phyloP scores from a whole-genome alignment of 2,797 vertebrate genomes.

The Gallirallus australis region DNA sequence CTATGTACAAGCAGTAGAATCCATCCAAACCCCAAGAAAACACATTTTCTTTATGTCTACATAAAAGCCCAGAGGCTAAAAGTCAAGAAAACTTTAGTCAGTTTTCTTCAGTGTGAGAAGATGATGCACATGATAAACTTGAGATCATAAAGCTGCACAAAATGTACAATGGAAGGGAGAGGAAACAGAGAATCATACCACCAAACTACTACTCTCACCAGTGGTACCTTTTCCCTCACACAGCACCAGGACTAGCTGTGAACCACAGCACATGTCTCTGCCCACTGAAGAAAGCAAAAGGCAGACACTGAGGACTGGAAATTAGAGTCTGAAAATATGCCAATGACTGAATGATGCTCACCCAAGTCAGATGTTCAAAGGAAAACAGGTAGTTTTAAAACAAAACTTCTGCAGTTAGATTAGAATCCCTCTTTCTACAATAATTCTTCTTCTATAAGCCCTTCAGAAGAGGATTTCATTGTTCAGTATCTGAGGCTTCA shows the following conservation, averaged over 20 bases:
- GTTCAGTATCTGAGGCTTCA: background rate
- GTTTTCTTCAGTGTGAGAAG: background rate
- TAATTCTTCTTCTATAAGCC: background rate
- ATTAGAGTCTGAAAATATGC: background rate
- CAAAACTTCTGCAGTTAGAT: background rate
- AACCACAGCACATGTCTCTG: background rate
- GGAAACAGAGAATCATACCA: background rate
- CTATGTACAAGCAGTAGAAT: background rate
- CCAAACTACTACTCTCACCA: background rate
- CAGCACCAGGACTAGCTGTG: background rate
- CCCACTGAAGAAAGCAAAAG: background rate
- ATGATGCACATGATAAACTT: accelerated
- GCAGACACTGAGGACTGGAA: background rate
- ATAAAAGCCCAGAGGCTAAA: background rate
- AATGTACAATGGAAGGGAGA: background rate
- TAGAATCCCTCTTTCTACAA: background rate
- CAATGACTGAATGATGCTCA: background rate
- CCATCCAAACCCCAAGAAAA: background rate
- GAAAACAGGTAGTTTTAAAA: background rate
- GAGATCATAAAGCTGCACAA: background rate
- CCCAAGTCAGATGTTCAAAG: background rate
- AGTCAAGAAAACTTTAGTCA: background rate
- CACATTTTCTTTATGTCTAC: background rate
- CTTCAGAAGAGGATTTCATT: background rate
- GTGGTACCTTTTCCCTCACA: background rate